A percentile compares a stretch with the other conserved stretches of the same genome.
Evolutionary conservation across 2,888 invertebrate species (phyloP).

Genomic region (Chloroclystis v-ata): DNA sequence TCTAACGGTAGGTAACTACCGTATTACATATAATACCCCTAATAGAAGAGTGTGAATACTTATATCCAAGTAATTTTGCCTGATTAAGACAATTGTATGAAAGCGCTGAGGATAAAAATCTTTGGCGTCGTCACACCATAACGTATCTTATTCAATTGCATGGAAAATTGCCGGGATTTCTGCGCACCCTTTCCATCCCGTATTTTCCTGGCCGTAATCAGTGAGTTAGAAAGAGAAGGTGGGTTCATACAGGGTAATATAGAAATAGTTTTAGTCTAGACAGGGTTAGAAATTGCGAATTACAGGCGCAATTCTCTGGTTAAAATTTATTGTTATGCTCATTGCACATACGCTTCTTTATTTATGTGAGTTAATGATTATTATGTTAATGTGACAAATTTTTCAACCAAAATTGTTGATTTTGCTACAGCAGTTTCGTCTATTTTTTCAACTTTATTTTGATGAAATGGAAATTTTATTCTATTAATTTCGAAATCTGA

Average conservation of each 20-base stretch:
- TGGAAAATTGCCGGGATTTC: conserved; percentile 70
- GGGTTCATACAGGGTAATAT: conserved; percentile 57
- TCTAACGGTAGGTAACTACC: background rate
- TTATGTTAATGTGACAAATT: conserved; percentile 25
- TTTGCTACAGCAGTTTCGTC: too few species aligned
- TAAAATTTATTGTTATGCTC: conserved; percentile 55
- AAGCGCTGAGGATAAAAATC: conserved; percentile 44
- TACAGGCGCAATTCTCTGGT: conserved; percentile 56
- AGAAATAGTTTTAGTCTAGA: conserved; percentile 74
- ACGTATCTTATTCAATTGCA: conserved; percentile 72
- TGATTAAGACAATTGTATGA: conserved; percentile 27
- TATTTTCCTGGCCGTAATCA: conserved; percentile 27
- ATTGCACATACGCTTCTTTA: conserved; percentile 51
- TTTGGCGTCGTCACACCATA: conserved; percentile 64
- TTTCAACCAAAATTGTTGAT: too few species aligned
- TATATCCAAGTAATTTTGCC: conserved; percentile 6
- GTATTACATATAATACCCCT: too few species aligned
- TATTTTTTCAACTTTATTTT: too few species aligned
- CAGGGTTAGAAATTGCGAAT: conserved; percentile 63
- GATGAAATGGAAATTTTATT: too few species aligned
- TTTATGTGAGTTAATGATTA: conserved; percentile 44
- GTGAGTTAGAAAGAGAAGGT: conserved; percentile 38
- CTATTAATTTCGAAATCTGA: too few species aligned
- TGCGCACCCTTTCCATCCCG: conserved; percentile 46
- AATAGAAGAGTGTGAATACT: background rate